Conservation (phyloP, 2,113 vertebrate genomes). For the Phylloscopus whistleri region DNA sequence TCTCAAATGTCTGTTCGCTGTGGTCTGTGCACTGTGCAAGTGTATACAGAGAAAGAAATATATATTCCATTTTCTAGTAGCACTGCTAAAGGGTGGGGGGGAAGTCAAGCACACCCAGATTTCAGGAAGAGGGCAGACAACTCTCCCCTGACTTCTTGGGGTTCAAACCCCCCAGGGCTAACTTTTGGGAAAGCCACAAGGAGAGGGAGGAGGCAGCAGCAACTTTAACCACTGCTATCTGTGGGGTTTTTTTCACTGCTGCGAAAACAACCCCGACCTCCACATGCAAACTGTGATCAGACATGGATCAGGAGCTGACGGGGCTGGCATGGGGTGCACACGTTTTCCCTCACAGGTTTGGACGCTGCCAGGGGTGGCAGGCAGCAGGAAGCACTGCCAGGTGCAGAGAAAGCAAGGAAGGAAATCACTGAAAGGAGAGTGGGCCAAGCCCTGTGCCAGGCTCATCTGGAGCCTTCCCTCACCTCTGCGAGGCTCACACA, state of each 20-base stretch:
- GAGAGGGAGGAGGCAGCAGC: background rate
- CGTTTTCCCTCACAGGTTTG: background rate
- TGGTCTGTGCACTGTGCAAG: background rate
- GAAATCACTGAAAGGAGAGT: background rate
- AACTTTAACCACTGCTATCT: background rate
- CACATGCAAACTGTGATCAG: background rate
- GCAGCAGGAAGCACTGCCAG: background rate
- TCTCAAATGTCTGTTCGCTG: background rate
- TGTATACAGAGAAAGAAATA: background rate
- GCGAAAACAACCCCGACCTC: background rate
- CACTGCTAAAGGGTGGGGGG: background rate
- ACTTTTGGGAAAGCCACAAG: background rate
- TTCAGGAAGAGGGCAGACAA: background rate
- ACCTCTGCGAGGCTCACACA: background rate
- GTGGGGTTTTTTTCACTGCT: background rate
- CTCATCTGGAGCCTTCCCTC: background rate
- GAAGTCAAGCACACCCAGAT: background rate
- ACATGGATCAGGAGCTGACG: background rate
- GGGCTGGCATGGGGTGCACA: background rate
- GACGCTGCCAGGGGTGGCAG: background rate
- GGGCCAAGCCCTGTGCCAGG: background rate
- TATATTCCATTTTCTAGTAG: background rate
- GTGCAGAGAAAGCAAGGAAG: conserved; percentile 9
- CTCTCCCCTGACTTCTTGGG: background rate
- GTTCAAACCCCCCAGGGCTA: background rate